Percentiles rank a stretch among this genome's conserved stretches.
Conservation (phyloP, 2,888 invertebrate species). For the Yponomeuta evonymella region DNA sequence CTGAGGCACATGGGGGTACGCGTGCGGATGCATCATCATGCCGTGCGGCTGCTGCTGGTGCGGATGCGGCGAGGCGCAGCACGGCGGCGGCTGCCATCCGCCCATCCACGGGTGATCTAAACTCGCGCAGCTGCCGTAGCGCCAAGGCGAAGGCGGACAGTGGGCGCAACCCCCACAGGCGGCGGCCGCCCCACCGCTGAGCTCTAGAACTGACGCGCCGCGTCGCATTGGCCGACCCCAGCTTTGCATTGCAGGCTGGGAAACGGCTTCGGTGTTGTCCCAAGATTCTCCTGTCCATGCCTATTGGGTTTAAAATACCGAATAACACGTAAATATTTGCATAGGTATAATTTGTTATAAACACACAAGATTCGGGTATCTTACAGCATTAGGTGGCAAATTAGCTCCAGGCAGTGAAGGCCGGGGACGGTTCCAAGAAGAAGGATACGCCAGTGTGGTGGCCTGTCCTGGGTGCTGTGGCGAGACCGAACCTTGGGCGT, state of each 20-base stretch:
- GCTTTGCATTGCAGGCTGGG: slow-evolving; percentile 29
- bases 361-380: background rate
- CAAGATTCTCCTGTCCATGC: slow-evolving; percentile 41
- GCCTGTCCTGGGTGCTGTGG: slow-evolving; percentile 37
- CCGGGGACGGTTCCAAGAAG: slow-evolving; percentile 53
- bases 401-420: slow-evolving; percentile 51
- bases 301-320: slow-evolving; percentile 21
- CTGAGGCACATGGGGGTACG: slow-evolving; percentile 44
- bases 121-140: slow-evolving; percentile 66
- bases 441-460: slow-evolving; percentile 45
- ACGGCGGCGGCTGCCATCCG: slow-evolving; percentile 30
- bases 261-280: slow-evolving; percentile 39
- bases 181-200: slow-evolving; percentile 38
- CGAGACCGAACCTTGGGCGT: slow-evolving; percentile 24
- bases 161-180: slow-evolving; percentile 32
- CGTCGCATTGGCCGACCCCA: slow-evolving; percentile 60
- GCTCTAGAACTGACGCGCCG: slow-evolving; percentile 60
- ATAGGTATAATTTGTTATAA: too few relatives aligned
- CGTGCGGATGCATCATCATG: slow-evolving; percentile 27
- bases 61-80: slow-evolving; percentile 22
- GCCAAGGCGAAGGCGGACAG: slow-evolving; percentile 47
- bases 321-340: too few relatives aligned
- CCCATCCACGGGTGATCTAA: slow-evolving; percentile 53
- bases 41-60: slow-evolving; percentile 33
- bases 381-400: slow-evolving; percentile 50